phyloP scores from a whole-genome alignment of 2,888 invertebrate genomes.

The Leptopilina myrica region DNA sequence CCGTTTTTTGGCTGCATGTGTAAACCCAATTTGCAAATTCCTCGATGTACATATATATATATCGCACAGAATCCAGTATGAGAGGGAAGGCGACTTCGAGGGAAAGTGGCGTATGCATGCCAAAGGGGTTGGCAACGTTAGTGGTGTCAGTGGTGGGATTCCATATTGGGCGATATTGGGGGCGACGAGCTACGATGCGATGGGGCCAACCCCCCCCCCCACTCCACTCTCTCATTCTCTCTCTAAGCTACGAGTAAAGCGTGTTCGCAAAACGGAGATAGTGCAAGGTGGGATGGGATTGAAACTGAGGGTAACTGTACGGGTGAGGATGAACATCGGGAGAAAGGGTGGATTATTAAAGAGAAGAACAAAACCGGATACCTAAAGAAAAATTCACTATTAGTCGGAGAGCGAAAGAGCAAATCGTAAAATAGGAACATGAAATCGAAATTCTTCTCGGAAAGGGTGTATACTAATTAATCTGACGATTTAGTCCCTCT shows the following conservation, averaged over 20 bases:
- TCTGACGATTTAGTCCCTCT: slow-evolving; percentile 14
- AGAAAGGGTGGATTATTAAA: slow-evolving; percentile 36
- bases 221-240: no score
- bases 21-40: slow-evolving; percentile 62
- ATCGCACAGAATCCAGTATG: slow-evolving; percentile 22
- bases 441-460: background rate
- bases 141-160: slow-evolving; percentile 35
- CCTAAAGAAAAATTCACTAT: background rate
- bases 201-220: background rate
- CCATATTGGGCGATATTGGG: slow-evolving; percentile 19
- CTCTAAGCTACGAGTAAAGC: slow-evolving; percentile 31
- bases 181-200: background rate
- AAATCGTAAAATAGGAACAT: background rate
- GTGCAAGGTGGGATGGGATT: background rate
- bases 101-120: slow-evolving; percentile 40
- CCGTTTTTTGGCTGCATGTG: slow-evolving; percentile 48
- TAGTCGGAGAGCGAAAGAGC: slow-evolving; percentile 3
- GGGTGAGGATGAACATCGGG: slow-evolving; percentile 7
- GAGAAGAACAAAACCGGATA: slow-evolving; percentile 18
- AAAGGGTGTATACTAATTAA: slow-evolving; percentile 1
- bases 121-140: slow-evolving; percentile 17
- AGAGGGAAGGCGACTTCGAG: slow-evolving; percentile 20
- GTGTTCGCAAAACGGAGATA: slow-evolving; percentile 12
- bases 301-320: no score
- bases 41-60: slow-evolving; percentile 43